These are phyloP conservation scores for Hormaphis cornu DNA, from an alignment of 1,140 invertebrate species.

Conservation along the genomic window DNA sequence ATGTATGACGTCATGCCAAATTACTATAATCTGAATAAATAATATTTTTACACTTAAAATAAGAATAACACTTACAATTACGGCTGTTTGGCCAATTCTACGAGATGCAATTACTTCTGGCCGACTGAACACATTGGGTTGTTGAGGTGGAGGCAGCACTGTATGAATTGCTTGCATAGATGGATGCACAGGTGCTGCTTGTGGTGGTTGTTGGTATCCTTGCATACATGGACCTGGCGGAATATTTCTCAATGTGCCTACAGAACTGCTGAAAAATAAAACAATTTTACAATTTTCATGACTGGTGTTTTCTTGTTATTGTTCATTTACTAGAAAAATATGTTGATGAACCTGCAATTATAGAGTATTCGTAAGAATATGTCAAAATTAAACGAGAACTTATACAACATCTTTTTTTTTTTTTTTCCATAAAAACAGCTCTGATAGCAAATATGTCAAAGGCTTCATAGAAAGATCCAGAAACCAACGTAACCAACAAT, in stretches of 20 bases:
- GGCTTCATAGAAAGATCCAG: not conserved
- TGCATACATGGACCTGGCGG: constrained; percentile 19
- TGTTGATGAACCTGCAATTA: no score
- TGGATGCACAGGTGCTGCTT: constrained; percentile 17
- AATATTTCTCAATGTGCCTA: constrained; percentile 7
- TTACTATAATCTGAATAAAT: no score
- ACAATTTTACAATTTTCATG: no score
- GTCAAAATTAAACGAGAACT: no score
- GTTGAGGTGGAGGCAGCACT: constrained; percentile 37
- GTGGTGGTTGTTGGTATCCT: constrained; percentile 22
- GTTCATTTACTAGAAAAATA: no score
- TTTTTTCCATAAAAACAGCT: not conserved
- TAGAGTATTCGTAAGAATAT: no score
- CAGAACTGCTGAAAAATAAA: not conserved
- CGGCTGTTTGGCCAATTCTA: constrained; percentile 14
- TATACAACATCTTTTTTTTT: no score
- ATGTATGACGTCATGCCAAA: no score
- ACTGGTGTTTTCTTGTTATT: no score
- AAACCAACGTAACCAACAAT: not conserved
- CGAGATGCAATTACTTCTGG: constrained; percentile 44
- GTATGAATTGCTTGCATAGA: constrained; percentile 30
- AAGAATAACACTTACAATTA: constrained; percentile 13
- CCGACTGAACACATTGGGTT: constrained; percentile 46
- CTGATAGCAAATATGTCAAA: not conserved
- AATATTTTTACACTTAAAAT: no score